These are phyloP conservation scores for Clamator glandarius DNA, from an alignment of 2,797 vertebrate genomes.

Conservation along the genomic window DNA sequence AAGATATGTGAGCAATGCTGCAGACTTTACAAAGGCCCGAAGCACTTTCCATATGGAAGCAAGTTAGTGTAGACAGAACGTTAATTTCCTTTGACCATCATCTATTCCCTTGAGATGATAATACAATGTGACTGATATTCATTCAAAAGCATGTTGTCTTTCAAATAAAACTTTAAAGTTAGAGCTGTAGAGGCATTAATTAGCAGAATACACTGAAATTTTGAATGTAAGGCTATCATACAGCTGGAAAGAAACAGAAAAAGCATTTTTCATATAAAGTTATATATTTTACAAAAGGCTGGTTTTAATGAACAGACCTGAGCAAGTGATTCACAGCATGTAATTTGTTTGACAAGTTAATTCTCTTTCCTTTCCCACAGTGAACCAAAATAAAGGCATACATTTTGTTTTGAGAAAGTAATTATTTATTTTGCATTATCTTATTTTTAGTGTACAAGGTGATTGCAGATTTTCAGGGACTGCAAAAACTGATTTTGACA, in stretches of 20 bases:
- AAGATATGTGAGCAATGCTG: neutral
- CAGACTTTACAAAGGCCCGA: neutral
- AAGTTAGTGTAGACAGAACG: neutral
- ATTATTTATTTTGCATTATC: neutral
- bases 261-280: neutral
- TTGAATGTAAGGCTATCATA: constrained; percentile 31
- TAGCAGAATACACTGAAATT: constrained; percentile 44
- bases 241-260: constrained; percentile 22
- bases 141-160: constrained; percentile 52
- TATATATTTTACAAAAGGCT: constrained; percentile 19
- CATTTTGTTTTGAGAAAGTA: neutral
- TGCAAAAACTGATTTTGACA: neutral
- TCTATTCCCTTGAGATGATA: constrained; percentile 34
- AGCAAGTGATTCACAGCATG: neutral
- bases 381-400: neutral
- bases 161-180: constrained; percentile 41
- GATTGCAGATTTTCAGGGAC: neutral
- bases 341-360: constrained; percentile 25
- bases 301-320: neutral
- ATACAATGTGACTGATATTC: constrained; percentile 42
- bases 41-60: constrained; percentile 4
- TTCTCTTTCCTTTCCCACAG: constrained; percentile 2
- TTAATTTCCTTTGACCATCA: constrained; percentile 15
- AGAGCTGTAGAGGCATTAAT: constrained; percentile 35
- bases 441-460: neutral